Evolutionary conservation across 1,140 invertebrate species (phyloP).

Genomic region (Brachionus rubens): DNA sequence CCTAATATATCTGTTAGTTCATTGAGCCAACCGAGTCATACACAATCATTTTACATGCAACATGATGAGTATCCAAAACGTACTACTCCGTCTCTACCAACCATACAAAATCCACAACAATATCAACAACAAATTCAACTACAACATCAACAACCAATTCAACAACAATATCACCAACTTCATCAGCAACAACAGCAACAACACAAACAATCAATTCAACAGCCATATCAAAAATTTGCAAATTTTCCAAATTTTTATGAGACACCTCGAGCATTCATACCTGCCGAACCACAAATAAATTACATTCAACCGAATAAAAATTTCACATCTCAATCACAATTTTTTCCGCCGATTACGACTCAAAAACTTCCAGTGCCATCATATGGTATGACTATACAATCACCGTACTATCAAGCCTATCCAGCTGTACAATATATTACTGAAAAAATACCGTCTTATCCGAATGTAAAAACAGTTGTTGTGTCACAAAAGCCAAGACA

Average conservation of each 20-base stretch:
- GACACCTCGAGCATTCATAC: background rate
- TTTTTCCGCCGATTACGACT: background rate
- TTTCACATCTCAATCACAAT: background rate
- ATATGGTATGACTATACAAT: slow-evolving; percentile 21
- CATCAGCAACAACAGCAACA: background rate
- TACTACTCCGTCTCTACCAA: no score
- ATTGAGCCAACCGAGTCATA: background rate
- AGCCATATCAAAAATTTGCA: slow-evolving; percentile 30
- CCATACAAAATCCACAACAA: background rate
- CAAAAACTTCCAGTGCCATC: slow-evolving; percentile 5
- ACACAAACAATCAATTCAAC: background rate
- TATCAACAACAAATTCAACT: background rate
- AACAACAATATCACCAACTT: background rate
- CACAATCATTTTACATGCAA: slow-evolving; percentile 1
- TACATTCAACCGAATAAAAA: background rate
- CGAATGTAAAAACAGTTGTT: slow-evolving; percentile 18
- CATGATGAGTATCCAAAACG: no score
- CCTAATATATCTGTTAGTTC: background rate
- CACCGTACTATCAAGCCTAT: slow-evolving; percentile 16
- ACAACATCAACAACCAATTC: background rate
- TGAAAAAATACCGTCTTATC: background rate
- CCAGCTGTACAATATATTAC: slow-evolving; percentile 1
- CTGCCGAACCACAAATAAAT: background rate
- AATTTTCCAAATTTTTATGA: slow-evolving; percentile 27
- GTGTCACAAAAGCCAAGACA: background rate